Evolutionary conservation across 2,113 vertebrate genomes (phyloP).

Genomic region (Barbus barbus): DNA sequence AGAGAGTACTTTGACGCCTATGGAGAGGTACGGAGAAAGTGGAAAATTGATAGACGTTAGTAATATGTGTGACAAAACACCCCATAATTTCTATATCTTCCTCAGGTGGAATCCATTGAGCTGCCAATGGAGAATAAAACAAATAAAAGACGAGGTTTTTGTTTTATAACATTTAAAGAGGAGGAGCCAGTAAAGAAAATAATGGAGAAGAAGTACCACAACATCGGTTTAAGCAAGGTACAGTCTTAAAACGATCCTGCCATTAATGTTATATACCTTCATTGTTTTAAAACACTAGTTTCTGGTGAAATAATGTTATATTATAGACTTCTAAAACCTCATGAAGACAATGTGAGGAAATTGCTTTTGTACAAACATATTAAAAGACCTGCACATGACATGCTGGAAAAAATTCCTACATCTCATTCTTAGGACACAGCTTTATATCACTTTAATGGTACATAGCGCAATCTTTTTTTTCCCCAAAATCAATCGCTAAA

Average conservation of each 20-base stretch:
- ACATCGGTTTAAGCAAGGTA: conserved; percentile 98
- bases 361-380: no score
- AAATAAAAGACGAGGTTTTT: conserved; percentile 97
- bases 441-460: no score
- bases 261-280: no score
- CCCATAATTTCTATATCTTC: not conserved
- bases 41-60: not conserved
- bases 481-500: no score
- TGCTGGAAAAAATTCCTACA: no score
- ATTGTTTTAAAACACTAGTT: no score
- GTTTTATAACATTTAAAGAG: conserved; percentile 98
- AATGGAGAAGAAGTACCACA: conserved; percentile 99
- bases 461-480: no score
- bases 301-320: no score
- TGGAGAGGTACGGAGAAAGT: conserved; percentile 94
- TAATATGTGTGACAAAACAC: not conserved
- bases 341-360: no score
- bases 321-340: no score
- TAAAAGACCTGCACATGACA: no score
- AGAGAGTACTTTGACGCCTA: conserved; percentile 94
- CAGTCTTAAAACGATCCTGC: conserved; percentile 16
- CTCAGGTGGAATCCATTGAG: conserved; percentile 95
- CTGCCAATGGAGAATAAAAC: conserved; percentile 99
- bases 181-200: conserved; percentile 96
- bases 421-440: no score